Conservation (phyloP, 2,797 vertebrate species). For the Leptodactylus fallax region DNA sequence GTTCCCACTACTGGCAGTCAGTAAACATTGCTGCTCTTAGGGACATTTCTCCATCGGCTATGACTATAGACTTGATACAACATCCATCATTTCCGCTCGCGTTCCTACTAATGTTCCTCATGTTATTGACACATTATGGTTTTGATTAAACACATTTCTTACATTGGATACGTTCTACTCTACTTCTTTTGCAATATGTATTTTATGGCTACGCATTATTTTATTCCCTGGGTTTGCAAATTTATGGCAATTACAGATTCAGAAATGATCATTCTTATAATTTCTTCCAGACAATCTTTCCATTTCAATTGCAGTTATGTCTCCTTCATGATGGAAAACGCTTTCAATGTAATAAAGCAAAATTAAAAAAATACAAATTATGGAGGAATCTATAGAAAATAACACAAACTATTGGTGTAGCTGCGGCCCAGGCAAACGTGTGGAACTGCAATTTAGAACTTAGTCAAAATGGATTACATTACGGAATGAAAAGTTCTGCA, state of each 20-base stretch:
- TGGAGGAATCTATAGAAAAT: background rate
- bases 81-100: background rate
- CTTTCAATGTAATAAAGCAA: constrained; percentile 8
- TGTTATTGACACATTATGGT: background rate
- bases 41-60: background rate
- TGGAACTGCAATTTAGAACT: background rate
- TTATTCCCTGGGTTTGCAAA: background rate
- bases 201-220: background rate
- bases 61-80: background rate
- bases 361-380: background rate
- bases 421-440: background rate
- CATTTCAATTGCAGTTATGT: constrained; percentile 1
- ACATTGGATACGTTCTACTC: background rate
- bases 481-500: background rate
- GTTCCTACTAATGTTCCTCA: background rate
- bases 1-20: background rate
- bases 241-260: constrained; percentile 17
- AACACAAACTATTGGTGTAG: background rate
- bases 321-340: background rate
- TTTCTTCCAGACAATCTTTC: constrained; percentile 9
- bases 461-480: background rate
- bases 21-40: background rate
- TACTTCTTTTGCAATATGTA: background rate
- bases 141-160: constrained; percentile 6
- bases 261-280: constrained; percentile 4